Conservation (phyloP, 1,140 invertebrate species). For the Zophobas morio region DNA sequence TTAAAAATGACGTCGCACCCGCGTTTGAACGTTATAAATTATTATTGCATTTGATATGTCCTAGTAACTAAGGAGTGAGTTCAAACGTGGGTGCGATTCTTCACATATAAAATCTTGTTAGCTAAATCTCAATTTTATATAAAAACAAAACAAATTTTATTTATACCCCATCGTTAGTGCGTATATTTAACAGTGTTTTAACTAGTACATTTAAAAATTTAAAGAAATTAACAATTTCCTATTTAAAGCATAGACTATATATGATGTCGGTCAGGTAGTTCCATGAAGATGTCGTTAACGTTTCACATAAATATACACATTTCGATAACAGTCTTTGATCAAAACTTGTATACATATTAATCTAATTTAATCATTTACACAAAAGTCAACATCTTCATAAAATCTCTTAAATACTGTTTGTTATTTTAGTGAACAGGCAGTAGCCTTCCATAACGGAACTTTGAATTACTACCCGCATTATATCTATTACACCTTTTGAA, state of each 20-base stretch:
- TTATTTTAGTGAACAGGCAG: conserved; percentile 13
- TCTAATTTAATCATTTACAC: conserved; percentile 8
- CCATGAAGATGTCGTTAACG: conserved; percentile 42
- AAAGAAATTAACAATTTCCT: conserved; percentile 50
- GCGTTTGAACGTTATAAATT: conserved; percentile 48
- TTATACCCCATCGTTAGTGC: conserved; percentile 53
- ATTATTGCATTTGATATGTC: conserved; percentile 56
- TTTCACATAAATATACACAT: conserved; percentile 1
- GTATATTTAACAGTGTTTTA: conserved; percentile 58
- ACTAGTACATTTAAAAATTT: conserved; percentile 48
- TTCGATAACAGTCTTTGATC: conserved; percentile 25
- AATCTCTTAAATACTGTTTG: conserved; percentile 39
- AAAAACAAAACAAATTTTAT: conserved; percentile 54
- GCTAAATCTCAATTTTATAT: conserved; percentile 54
- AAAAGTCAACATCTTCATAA: conserved; percentile 37
- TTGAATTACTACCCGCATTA: conserved; percentile 29
- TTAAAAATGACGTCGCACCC: conserved; percentile 52
- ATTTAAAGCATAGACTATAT: conserved; percentile 45
- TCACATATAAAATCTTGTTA: conserved; percentile 53
- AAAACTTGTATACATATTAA: conserved; percentile 31
- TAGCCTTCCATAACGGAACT: conserved; percentile 10
- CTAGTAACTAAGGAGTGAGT: conserved; percentile 35
- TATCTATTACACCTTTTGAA: conserved; percentile 29
- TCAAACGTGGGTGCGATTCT: conserved; percentile 51
- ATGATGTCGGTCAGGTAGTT: conserved; percentile 15